Evolutionary conservation across 2,797 vertebrate genomes (phyloP), one percentile per base, ranked within the genome.

Genomic region (Carduelis carduelis): DNA sequence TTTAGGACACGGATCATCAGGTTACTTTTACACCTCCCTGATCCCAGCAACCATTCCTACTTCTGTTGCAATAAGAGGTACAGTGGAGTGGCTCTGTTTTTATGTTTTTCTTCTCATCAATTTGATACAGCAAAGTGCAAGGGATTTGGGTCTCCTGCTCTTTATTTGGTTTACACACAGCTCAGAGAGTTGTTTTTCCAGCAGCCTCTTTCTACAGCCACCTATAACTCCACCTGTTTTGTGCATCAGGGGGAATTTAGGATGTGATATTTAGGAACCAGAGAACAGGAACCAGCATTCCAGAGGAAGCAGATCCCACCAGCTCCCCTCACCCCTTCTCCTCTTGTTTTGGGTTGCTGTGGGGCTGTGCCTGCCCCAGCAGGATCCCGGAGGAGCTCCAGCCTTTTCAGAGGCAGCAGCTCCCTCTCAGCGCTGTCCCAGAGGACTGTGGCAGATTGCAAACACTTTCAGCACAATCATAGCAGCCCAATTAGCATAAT

Each of bases 381-480:
- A 2, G 59, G 64, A 34, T 59, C 79, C 79, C 3, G 0, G 5
- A 3, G 1, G 30, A 68, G 50, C 47, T 3, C 37, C 8, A 6
- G 27, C 70, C n/a, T 53, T 52, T 78, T 65, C 32, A n/a, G 63
- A 80, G 47, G 55, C 75, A 66, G 56, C 78, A 84, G 32, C 83
- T 84, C 66, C 2, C 49, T 84, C 9, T 0, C 34, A 5, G 56
- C 2, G 1, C 90, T 68, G 14, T 89, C 95, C 91, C 82, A 11
- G 64, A 77, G 89, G 84, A 43, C 46, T 34, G n/a, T 55, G 55
- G 46, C 91, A 94, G 94, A 81, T 87, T 95, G 87, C 83, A 95
- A 87, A 94, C 94, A 91, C 8, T 1, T 87, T 81, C 43, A 1
- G 61, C 74, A 16, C 87, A 83, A 93, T 89, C 93, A 74, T 16